Conservation (phyloP, 2,113 vertebrate genomes). For the Elanus axillaris region DNA sequence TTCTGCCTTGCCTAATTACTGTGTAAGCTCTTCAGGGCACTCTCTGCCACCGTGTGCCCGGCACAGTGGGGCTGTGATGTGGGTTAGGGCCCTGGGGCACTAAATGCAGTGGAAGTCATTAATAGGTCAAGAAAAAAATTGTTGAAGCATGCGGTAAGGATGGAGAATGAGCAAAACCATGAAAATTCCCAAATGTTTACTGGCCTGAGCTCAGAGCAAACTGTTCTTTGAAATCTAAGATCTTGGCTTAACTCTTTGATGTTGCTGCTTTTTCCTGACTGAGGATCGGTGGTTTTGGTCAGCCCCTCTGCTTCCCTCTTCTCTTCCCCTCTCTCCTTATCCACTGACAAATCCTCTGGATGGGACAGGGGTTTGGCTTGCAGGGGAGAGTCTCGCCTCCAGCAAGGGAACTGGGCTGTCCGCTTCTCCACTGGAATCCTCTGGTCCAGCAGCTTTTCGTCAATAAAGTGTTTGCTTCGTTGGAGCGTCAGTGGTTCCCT, state of each 20-base stretch:
- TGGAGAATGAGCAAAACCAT: not conserved
- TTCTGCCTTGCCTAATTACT: not conserved
- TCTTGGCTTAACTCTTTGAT: not conserved
- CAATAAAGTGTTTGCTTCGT: not conserved
- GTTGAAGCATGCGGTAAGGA: not conserved
- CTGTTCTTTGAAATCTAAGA: not conserved
- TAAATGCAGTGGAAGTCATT: not conserved
- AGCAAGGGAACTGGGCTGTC: not conserved
- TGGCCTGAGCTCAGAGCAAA: not conserved
- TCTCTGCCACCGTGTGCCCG: not conserved
- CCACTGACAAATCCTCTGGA: not conserved
- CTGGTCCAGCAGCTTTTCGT: not conserved
- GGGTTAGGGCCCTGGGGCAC: not conserved
- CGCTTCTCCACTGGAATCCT: not conserved
- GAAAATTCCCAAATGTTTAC: not conserved
- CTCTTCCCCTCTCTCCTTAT: not conserved
- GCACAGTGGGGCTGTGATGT: not conserved
- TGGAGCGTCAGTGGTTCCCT: not conserved
- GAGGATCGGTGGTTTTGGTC: not conserved
- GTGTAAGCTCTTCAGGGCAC: not conserved
- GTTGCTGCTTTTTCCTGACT: not conserved
- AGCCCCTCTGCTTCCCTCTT: not conserved
- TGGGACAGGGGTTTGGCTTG: not conserved
- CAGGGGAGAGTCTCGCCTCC: not conserved
- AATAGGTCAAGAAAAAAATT: slow-evolving; percentile 3